phyloP scores from a whole-genome alignment of 2,797 vertebrate species.

The Coluber constrictor region DNA sequence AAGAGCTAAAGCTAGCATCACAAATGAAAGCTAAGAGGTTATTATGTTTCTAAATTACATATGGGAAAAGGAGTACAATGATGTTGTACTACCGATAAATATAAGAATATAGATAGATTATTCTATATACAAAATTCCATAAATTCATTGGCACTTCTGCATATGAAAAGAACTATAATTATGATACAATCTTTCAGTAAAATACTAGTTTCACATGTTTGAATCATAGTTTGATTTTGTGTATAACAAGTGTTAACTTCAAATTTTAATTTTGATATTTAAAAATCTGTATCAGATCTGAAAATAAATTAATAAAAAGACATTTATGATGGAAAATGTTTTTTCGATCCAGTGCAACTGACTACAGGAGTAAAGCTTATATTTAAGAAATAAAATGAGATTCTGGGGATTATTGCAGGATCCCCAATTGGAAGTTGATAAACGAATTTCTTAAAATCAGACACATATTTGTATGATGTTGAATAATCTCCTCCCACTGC shows the following conservation, averaged over 20 bases:
- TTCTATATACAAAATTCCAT: not conserved
- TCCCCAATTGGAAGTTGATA: not conserved
- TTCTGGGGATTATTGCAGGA: not conserved
- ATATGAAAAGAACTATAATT: not conserved
- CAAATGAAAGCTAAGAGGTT: not conserved
- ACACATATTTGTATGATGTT: not conserved
- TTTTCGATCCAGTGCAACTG: not conserved
- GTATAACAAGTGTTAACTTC: not conserved
- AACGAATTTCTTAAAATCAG: not conserved
- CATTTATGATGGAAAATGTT: not conserved
- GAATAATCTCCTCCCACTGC: not conserved
- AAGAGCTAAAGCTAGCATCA: not conserved
- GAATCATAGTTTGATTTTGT: not conserved
- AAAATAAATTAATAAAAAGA: not conserved
- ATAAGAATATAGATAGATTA: not conserved
- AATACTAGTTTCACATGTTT: not conserved
- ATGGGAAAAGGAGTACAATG: not conserved
- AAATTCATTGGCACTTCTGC: not conserved
- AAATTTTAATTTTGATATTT: not conserved
- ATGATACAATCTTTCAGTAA: not conserved
- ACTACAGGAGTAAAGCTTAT: not conserved
- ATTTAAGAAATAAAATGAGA: not conserved
- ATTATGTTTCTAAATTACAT: not conserved
- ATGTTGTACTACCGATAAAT: not conserved
- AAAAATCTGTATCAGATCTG: not conserved